Evolutionary conservation across 2,797 vertebrate genomes (phyloP), one percentile per base, ranked within the genome.

Genomic region (Rhinichthys osculus): DNA sequence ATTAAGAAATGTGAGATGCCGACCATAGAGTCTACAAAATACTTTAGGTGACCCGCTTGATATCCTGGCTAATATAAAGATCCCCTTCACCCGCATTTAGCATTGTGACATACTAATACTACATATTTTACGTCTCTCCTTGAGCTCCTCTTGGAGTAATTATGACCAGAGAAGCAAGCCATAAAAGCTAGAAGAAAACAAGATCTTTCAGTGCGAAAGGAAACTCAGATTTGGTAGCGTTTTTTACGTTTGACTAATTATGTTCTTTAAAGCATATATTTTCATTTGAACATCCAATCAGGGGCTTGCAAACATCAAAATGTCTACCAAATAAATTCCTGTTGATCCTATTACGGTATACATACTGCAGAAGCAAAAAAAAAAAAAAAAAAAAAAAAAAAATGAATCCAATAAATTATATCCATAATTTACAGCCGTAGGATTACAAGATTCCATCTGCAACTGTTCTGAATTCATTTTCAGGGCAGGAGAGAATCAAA

Each of bases 381-480:
- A 50, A 16, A 69, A 89, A 3, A 47, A 14, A 47, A 47, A 47
- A 14, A 47, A 47, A 47, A 21, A 19, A 93, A 94, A 93, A n/a
- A n/a, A n/a, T n/a, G n/a, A n/a, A 95, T 93, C 90, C 93, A 92
- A 95, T 94, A 94, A 92, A 93, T 92, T 89, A 92, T 87, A 93
- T 95, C 86, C 91, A 95, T 95, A 93, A 95, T 95, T 95, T 92
- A 94, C 91, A 92, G 90, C 93, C 92, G 83, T 88, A 88, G 92
- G 93, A 94, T 95, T 94, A 93, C 90, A 94, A 92, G 91, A 90
- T 93, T 94, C 91, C 90, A 92, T 91, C 91, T 91, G 91, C 91
- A 92, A 92, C 83, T 81, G 66, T 69, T 80, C 88, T 90, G 92
- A 95, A 95, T 95, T 93, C 90, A 93, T 95, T 94, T 92, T 87